Evolutionary conservation across 1,140 invertebrate genomes (phyloP).

Genomic region (Oreohelix idahoensis): DNA sequence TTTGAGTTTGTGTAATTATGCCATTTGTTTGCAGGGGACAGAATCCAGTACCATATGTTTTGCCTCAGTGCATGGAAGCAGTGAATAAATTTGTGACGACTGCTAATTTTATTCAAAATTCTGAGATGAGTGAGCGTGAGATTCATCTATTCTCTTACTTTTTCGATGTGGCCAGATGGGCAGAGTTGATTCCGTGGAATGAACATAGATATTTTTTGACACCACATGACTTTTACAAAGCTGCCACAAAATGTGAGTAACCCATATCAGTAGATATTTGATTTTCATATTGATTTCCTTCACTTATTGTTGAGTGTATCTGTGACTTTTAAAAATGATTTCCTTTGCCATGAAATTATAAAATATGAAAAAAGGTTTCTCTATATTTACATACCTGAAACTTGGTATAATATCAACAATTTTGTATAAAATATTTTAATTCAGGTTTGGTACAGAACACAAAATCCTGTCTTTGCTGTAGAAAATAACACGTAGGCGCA

Average conservation of each 20-base stretch:
- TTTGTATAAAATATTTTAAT: too few relatives aligned
- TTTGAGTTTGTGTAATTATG: too few relatives aligned
- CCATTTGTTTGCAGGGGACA: neutral
- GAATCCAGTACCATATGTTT: neutral
- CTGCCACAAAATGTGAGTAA: constrained; percentile 32
- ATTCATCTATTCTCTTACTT: constrained; percentile 38
- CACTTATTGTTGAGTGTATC: too few relatives aligned
- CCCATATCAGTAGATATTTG: too few relatives aligned
- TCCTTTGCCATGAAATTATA: too few relatives aligned
- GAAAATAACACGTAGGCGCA: too few relatives aligned
- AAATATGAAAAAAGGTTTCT: too few relatives aligned
- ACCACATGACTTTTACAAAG: neutral
- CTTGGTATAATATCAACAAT: too few relatives aligned
- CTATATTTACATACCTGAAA: too few relatives aligned
- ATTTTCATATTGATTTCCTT: too few relatives aligned
- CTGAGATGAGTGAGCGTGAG: constrained; percentile 10
- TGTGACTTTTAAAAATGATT: neutral
- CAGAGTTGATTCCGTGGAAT: constrained; percentile 15
- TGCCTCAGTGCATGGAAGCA: neutral
- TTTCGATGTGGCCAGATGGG: constrained; percentile 39
- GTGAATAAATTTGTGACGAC: constrained; percentile 26
- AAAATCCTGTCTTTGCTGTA: too few relatives aligned
- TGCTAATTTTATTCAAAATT: constrained; percentile 12
- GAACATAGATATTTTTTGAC: neutral
- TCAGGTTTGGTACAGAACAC: too few relatives aligned